Conservation (phyloP, 2,113 vertebrate genomes). For the Atlantisia rogersi region DNA sequence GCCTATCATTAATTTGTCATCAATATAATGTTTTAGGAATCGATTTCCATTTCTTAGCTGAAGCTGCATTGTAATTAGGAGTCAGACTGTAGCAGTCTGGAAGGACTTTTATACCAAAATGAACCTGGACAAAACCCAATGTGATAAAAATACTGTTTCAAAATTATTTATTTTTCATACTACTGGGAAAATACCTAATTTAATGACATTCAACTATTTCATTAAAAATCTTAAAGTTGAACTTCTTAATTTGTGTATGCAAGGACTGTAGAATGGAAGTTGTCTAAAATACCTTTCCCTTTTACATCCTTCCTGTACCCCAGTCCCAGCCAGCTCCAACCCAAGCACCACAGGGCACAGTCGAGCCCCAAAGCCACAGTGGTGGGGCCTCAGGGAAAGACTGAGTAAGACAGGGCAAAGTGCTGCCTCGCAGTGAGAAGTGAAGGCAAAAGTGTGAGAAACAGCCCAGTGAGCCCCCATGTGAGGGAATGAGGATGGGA, state of each 20-base stretch:
- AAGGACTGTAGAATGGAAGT: neutral
- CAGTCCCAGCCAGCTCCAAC: neutral
- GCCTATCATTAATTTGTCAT: neutral
- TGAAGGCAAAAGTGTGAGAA: neutral
- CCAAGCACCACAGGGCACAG: neutral
- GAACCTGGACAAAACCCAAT: neutral
- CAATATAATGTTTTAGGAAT: slow-evolving; percentile 20
- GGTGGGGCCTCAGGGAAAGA: neutral
- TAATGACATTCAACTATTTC: neutral
- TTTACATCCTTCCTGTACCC: neutral
- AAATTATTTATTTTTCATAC: neutral
- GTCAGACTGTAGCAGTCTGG: neutral
- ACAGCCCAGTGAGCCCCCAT: rapidly evolving
- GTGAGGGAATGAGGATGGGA: neutral
- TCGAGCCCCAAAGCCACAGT: rapidly evolving
- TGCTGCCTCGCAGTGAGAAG: neutral
- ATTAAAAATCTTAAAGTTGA: neutral
- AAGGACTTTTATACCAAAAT: neutral
- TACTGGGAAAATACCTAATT: neutral
- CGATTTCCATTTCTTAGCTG: slow-evolving; percentile 19
- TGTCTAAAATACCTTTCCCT: neutral
- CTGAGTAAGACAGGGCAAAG: neutral
- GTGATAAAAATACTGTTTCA: neutral
- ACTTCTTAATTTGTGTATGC: neutral
- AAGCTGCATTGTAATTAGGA: neutral